Evolutionary conservation across 2,888 invertebrate genomes (phyloP).

Genomic region (Metallyticus violacea): DNA sequence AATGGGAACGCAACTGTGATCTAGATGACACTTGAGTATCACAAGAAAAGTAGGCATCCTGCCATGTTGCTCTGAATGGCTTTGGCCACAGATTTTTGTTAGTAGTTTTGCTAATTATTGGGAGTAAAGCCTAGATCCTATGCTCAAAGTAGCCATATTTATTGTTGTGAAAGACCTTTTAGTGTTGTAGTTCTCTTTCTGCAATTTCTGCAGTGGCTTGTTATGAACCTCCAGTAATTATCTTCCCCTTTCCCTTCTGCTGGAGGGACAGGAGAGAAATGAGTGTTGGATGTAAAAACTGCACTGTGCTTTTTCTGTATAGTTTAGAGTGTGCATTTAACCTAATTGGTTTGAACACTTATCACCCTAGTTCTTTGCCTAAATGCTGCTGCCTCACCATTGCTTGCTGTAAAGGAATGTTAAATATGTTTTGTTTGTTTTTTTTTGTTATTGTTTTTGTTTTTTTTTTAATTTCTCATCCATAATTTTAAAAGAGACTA

Average conservation of each 20-base stretch:
- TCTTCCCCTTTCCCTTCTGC: not conserved
- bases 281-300: not conserved
- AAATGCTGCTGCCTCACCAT: not conserved
- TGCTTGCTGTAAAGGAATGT: not conserved
- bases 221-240: not conserved
- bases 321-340: not conserved
- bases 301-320: not conserved
- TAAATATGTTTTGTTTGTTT: too few relatives aligned
- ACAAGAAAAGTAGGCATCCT: not conserved
- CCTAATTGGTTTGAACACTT: not conserved
- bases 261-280: not conserved
- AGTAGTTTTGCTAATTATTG: not conserved
- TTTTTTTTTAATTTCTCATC: not conserved
- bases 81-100: not conserved
- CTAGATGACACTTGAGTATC: not conserved
- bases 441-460: too few relatives aligned
- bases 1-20: not conserved
- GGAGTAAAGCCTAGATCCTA: not conserved
- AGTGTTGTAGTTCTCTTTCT: not conserved
- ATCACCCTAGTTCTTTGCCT: not conserved
- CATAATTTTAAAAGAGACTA: not conserved
- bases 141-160: not conserved
- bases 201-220: not conserved
- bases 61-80: not conserved
- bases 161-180: not conserved